Percentiles rank a stretch among this genome's conserved stretches.
These are phyloP conservation scores for Thalassoma bifasciatum DNA, from an alignment of 2,113 vertebrate genomes.

Conservation along the genomic window DNA sequence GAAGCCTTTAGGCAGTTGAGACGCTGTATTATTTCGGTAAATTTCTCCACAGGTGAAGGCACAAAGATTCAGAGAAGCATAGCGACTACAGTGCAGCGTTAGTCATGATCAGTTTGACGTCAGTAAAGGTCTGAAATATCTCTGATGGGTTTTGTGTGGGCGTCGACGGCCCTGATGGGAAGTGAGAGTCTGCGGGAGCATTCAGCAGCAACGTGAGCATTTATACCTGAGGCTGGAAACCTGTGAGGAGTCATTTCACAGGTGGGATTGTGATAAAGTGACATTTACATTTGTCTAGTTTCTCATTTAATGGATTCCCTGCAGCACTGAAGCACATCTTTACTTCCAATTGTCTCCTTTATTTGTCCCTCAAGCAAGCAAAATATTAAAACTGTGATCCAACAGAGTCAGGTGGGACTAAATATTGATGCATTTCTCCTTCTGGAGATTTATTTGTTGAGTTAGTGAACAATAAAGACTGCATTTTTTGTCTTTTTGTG, in stretches of 20 bases:
- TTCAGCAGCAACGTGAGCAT: conserved; percentile 5
- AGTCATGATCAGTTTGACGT: conserved; percentile 57
- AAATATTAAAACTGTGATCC: too few species aligned
- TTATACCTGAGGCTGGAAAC: conserved; percentile 19
- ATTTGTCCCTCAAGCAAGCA: too few species aligned
- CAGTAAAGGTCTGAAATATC: conserved; percentile 56
- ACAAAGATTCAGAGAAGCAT: conserved; percentile 7
- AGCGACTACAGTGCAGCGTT: conserved; percentile 9
- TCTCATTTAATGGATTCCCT: background rate
- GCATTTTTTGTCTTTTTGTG: too few species aligned
- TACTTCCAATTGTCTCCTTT: background rate
- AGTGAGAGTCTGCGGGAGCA: conserved; percentile 36
- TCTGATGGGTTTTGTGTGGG: conserved; percentile 45
- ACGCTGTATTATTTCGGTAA: background rate
- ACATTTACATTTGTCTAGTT: background rate
- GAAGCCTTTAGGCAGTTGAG: background rate
- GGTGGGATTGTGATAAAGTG: background rate
- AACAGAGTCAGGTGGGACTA: too few species aligned
- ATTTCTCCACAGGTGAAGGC: conserved; percentile 24
- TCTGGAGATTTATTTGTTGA: too few species aligned
- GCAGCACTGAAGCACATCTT: background rate
- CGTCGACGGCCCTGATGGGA: conserved; percentile 18
- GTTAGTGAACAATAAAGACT: too few species aligned
- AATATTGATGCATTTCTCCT: too few species aligned
- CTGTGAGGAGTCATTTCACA: background rate